These are phyloP conservation scores for Aurelia aurita complex sp. Pacific DNA, from an alignment of 30 jellyfish, hydroid and myxozoan genomes.

Conservation along the genomic window DNA sequence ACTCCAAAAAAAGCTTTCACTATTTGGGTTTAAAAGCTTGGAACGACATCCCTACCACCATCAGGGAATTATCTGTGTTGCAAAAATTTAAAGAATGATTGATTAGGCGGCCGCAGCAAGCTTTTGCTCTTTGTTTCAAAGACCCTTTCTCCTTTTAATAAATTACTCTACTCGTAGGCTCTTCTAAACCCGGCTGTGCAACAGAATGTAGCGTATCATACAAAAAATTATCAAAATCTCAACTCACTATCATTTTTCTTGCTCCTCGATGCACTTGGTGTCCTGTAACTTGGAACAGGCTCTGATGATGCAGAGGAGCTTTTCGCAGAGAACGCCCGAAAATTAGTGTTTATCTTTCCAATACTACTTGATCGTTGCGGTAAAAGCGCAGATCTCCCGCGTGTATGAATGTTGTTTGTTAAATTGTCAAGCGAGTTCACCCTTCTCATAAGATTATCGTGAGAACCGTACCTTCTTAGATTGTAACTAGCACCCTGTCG, in stretches of 20 bases:
- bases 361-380: slow-evolving; percentile 58
- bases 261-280: slow-evolving; percentile 40
- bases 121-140: too few species aligned
- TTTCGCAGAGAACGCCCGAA: slow-evolving; percentile 44
- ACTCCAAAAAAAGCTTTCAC: too few species aligned
- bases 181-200: too few species aligned
- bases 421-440: slow-evolving; percentile 68
- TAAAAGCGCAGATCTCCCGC: slow-evolving; percentile 71
- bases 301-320: slow-evolving; percentile 11
- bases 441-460: slow-evolving; percentile 56
- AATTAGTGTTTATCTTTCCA: slow-evolving; percentile 33
- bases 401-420: slow-evolving; percentile 7
- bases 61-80: too few species aligned
- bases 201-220: too few species aligned
- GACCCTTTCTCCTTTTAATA: too few species aligned
- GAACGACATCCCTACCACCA: too few species aligned
- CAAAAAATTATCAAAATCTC: neutral
- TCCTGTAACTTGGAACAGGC: slow-evolving; percentile 27
- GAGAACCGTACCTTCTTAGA: slow-evolving; percentile 75
- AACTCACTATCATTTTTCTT: slow-evolving; percentile 52
- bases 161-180: too few species aligned
- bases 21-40: too few species aligned
- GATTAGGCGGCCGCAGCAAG: too few species aligned
- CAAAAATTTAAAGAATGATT: too few species aligned
- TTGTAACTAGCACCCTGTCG: slow-evolving; percentile 25